Percentiles rank a stretch among this genome's conserved stretches.
Conservation (phyloP, 2,797 vertebrate species). For the Tragopan temminckii region DNA sequence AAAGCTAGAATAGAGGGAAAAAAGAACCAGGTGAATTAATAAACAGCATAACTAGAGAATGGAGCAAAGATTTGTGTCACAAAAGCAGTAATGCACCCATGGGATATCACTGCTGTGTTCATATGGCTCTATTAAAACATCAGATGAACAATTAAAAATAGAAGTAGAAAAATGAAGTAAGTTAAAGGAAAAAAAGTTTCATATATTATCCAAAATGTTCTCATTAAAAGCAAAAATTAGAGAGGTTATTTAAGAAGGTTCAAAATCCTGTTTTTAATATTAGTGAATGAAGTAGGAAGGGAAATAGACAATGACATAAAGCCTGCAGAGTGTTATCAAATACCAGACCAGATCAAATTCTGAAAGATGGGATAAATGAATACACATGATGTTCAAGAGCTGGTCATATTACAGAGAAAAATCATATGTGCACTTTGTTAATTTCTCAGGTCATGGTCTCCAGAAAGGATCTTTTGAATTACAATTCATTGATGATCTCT, state of each 20-base stretch:
- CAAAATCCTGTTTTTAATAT: background rate
- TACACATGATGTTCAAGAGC: background rate
- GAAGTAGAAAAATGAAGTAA: background rate
- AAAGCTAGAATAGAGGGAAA: background rate
- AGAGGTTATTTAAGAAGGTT: background rate
- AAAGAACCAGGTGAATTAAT: constrained; percentile 39
- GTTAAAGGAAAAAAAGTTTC: background rate
- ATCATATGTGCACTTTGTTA: background rate
- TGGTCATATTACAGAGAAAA: background rate
- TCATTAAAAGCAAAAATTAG: background rate
- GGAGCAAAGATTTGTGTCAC: background rate
- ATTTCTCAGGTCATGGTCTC: background rate
- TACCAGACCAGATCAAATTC: background rate
- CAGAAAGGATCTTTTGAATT: background rate
- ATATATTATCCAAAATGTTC: background rate
- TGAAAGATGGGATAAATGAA: background rate
- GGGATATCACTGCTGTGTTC: background rate
- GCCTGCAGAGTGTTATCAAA: background rate
- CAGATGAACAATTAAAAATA: constrained; percentile 24
- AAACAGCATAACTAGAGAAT: background rate
- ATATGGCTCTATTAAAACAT: background rate
- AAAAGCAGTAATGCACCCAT: background rate
- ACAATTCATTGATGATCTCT: background rate
- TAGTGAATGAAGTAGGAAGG: background rate
- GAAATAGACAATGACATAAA: background rate